Conservation (phyloP, 2,888 invertebrate genomes). For the Coenonympha glycerion region DNA sequence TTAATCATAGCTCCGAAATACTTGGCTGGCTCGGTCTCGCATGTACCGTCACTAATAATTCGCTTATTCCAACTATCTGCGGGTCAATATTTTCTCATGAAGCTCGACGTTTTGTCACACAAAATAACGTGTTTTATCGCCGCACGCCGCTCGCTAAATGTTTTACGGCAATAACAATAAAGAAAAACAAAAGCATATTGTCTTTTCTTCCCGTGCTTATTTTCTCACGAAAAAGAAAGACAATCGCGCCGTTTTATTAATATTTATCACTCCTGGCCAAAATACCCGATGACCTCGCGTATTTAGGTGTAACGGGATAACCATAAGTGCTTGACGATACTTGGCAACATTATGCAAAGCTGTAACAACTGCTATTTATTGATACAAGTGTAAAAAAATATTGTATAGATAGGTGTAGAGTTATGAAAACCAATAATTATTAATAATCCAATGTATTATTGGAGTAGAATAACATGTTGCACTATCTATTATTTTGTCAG, state of each 20-base stretch:
- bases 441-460: no score
- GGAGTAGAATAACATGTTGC: no score
- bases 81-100: slow-evolving; percentile 76
- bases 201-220: slow-evolving; percentile 55
- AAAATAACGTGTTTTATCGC: slow-evolving; percentile 73
- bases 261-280: slow-evolving; percentile 62
- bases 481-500: no score
- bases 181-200: slow-evolving; percentile 74
- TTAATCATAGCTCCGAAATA: no score
- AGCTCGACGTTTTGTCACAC: slow-evolving; percentile 74
- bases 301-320: slow-evolving; percentile 47
- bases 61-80: slow-evolving; percentile 72
- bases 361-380: slow-evolving; percentile 20
- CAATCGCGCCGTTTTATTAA: slow-evolving; percentile 64
- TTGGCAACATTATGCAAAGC: slow-evolving; percentile 13
- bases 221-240: slow-evolving; percentile 64
- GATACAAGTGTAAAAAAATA: background rate
- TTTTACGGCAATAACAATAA: slow-evolving; percentile 74
- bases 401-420: no score
- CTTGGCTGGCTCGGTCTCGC: slow-evolving; percentile 21
- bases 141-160: slow-evolving; percentile 64
- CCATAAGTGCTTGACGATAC: slow-evolving; percentile 25
- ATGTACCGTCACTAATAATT: slow-evolving; percentile 56
- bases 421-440: no score
- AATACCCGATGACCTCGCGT: slow-evolving; percentile 54